Evolutionary conservation across 2,888 invertebrate species (phyloP).

Genomic region (Unio delphinus): DNA sequence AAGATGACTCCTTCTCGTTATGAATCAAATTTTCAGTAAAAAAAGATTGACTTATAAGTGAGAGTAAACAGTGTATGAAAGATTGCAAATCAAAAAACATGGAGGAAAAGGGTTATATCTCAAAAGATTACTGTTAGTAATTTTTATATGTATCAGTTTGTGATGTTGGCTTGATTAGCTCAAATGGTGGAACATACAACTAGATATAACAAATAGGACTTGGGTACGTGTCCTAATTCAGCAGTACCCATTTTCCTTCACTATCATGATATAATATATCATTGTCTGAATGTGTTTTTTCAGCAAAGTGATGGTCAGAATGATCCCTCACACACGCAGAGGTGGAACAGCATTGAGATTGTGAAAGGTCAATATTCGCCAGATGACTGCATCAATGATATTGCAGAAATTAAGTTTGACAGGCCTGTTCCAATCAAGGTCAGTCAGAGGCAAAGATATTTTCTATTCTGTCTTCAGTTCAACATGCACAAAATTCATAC

Average conservation of each 20-base stretch:
- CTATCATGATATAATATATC: not conserved
- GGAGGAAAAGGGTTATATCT: too few relatives aligned
- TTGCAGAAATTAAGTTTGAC: slow-evolving; percentile 92
- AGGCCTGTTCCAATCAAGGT: slow-evolving; percentile 89
- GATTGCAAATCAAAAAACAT: too few relatives aligned
- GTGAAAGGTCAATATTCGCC: slow-evolving; percentile 87
- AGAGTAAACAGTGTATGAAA: too few relatives aligned
- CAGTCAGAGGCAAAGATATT: not conserved
- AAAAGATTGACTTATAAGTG: too few relatives aligned
- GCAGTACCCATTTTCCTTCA: not conserved
- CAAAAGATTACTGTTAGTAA: too few relatives aligned
- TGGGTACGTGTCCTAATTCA: not conserved
- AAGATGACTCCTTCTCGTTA: too few relatives aligned
- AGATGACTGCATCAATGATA: slow-evolving; percentile 85
- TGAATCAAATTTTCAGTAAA: too few relatives aligned
- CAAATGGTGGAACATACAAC: too few relatives aligned
- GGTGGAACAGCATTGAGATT: slow-evolving; percentile 90
- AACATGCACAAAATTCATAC: not conserved
- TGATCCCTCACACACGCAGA: slow-evolving; percentile 67
- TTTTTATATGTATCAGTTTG: too few relatives aligned
- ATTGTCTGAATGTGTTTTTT: not conserved
- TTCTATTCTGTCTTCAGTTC: not conserved
- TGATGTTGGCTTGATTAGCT: too few relatives aligned
- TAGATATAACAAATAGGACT: too few relatives aligned
- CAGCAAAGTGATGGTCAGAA: slow-evolving; percentile 28